These are phyloP conservation scores for Microtus montanus DNA, from an alignment of 2,113 vertebrate species.

Conservation along the genomic window DNA sequence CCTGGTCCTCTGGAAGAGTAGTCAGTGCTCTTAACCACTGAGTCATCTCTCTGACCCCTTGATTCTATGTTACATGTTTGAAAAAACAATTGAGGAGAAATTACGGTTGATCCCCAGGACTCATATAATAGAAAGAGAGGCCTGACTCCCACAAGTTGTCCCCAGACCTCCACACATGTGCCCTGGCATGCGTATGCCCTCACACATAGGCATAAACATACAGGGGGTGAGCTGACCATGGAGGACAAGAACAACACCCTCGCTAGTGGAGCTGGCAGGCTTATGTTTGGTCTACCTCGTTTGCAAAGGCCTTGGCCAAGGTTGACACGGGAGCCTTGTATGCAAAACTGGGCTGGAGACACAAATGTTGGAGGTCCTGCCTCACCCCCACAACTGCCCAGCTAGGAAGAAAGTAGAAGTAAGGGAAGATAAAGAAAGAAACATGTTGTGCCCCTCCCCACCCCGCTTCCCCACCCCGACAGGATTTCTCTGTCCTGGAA, in stretches of 20 bases:
- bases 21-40: not conserved
- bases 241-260: too few species aligned
- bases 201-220: not conserved
- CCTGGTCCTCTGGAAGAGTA: not conserved
- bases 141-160: not conserved
- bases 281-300: not conserved
- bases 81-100: not conserved
- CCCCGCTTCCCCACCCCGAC: too few species aligned
- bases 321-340: too few species aligned
- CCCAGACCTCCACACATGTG: not conserved
- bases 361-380: not conserved
- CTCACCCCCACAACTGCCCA: not conserved
- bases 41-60: not conserved
- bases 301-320: not conserved
- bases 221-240: not conserved
- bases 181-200: not conserved
- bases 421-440: not conserved
- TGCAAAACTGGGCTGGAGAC: not conserved
- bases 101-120: not conserved
- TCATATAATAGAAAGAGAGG: not conserved
- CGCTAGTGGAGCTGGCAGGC: too few species aligned
- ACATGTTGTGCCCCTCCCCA: fast-evolving
- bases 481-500: not conserved
- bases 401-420: not conserved
- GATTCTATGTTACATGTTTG: not conserved